Evolutionary conservation across 2,888 invertebrate genomes (phyloP).

Genomic region (Camponotus fellah): DNA sequence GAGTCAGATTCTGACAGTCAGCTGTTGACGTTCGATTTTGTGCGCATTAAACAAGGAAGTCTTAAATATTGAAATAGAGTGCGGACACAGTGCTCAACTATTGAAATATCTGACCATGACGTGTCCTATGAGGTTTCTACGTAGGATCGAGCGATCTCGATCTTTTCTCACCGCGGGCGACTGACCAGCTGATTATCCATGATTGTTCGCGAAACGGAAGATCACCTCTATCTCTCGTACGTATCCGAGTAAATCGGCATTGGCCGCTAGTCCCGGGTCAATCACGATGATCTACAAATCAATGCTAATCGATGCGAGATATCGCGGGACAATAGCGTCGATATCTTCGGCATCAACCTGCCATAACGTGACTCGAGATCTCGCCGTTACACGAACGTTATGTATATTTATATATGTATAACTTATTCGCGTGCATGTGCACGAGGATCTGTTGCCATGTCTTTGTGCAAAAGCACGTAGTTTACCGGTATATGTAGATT

Average conservation of each 20-base stretch:
- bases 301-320: constrained; percentile 81
- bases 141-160: constrained; percentile 47
- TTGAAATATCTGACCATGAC: constrained; percentile 42
- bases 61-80: neutral
- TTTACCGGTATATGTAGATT: constrained; percentile 48
- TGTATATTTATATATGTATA: constrained; percentile 49
- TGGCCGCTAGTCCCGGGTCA: constrained; percentile 65
- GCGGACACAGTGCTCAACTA: constrained; percentile 10
- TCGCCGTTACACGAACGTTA: constrained; percentile 56
- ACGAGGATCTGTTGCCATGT: constrained; percentile 9
- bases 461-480: constrained; percentile 29
- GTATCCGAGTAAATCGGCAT: constrained; percentile 53
- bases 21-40: constrained; percentile 24
- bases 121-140: constrained; percentile 28
- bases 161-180: constrained; percentile 48
- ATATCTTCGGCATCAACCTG: constrained; percentile 81
- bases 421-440: constrained; percentile 33
- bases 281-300: constrained; percentile 81
- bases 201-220: constrained; percentile 37
- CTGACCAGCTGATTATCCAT: constrained; percentile 31
- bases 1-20: constrained; percentile 61
- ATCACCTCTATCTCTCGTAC: constrained; percentile 36
- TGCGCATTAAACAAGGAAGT: constrained; percentile 5
- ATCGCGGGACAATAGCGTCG: constrained; percentile 73
- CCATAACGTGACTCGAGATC: constrained; percentile 82